phyloP scores from a whole-genome alignment of 2,888 invertebrate species.

The Beris morrisii region DNA sequence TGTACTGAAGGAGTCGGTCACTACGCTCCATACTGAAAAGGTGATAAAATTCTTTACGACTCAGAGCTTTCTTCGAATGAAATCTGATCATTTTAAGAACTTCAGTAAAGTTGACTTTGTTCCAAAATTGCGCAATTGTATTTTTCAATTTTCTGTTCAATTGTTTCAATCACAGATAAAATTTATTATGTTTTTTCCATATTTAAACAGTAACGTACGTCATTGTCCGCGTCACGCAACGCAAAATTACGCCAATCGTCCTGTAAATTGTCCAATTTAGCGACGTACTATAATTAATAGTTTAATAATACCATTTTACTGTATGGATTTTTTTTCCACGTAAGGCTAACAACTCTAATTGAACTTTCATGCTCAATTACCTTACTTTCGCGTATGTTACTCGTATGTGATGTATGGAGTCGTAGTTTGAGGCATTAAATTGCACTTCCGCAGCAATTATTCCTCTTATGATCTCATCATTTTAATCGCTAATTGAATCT shows the following conservation, averaged over 20 bases:
- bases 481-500: slow-evolving; percentile 31
- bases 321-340: neutral
- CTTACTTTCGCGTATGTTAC: slow-evolving; percentile 7
- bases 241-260: neutral
- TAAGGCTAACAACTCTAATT: slow-evolving; percentile 17
- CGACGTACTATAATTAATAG: neutral
- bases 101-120: no score
- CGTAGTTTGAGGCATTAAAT: slow-evolving; percentile 16
- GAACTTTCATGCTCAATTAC: slow-evolving; percentile 22
- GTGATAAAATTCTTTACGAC: no score
- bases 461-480: slow-evolving; percentile 29
- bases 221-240: no score
- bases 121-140: no score
- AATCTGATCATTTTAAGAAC: no score
- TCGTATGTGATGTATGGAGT: neutral
- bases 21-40: no score
- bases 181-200: no score
- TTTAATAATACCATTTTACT: neutral
- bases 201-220: no score
- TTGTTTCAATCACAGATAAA: no score
- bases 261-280: slow-evolving; percentile 5
- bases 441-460: slow-evolving; percentile 29
- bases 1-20: no score
- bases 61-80: no score
- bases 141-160: no score